phyloP scores from a whole-genome alignment of 2,113 vertebrate species.

The Laticauda colubrina region DNA sequence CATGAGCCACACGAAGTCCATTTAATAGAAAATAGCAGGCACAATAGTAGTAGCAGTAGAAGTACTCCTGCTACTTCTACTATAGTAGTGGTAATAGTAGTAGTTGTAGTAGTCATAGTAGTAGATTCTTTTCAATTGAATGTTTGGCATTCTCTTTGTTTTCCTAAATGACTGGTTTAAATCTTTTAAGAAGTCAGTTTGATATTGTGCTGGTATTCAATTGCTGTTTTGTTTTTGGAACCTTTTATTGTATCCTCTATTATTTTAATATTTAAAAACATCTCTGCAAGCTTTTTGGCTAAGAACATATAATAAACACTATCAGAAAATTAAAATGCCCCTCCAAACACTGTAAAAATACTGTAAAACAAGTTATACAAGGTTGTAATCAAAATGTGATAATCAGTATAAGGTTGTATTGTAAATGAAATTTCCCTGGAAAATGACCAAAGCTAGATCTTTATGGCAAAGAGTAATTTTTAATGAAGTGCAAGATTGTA shows the following conservation, averaged over 20 bases:
- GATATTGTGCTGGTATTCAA: background rate
- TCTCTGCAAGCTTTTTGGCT: background rate
- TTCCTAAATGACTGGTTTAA: background rate
- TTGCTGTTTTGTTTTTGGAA: background rate
- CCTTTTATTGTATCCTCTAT: background rate
- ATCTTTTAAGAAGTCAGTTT: background rate
- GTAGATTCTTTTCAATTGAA: background rate
- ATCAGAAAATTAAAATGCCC: background rate
- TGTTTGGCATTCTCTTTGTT: background rate
- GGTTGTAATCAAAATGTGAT: background rate
- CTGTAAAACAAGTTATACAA: background rate
- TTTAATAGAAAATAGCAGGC: background rate
- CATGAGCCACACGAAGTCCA: background rate
- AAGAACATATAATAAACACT: background rate
- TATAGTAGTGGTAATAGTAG: too few species aligned
- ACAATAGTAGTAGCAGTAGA: background rate
- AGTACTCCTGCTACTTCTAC: too few species aligned
- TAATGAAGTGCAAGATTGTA: slow-evolving; percentile 9
- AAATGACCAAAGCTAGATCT: background rate
- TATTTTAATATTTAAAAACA: background rate
- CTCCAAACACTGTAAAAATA: background rate
- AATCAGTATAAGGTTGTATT: background rate
- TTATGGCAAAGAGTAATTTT: slow-evolving; percentile 18
- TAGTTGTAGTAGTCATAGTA: background rate
- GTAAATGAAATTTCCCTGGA: background rate